Evolutionary conservation across 2,888 invertebrate species (phyloP), one percentile per base, ranked within the genome.

Genomic region (Sphaerophoria taeniata): DNA sequence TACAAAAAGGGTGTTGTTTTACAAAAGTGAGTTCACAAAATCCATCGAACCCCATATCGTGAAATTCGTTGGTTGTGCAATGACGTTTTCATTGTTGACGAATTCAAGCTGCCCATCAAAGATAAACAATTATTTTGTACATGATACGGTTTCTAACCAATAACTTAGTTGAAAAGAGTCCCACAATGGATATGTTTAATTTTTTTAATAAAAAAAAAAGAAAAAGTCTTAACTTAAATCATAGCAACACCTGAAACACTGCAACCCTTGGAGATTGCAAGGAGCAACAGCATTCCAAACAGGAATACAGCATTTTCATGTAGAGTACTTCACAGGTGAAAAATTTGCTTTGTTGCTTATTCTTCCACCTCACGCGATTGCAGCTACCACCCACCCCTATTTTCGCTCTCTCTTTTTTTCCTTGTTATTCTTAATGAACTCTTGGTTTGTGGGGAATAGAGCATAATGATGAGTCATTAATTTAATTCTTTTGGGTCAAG

Each of bases 401-500:
- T 24, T 24, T 24, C 24, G 1, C 24, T 24, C 24, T 24, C 24
- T 2, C 24, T 24, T 2, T 24, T 24, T 24, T 24, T 24, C 24
- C 24, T 24, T 24, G 24, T 24, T 24, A 24, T 24, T 24, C 24
- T 24, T 24, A 24, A 24, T 24, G 24, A 24, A 24, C 24, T 24
- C 24, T 24, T 24, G 2, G 24, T 43, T 43, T 43, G 6, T 9
- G 12, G 43, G 12, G 36, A 16, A 16, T 33, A 65, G 12, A 77
- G 61, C 82, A 69, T 51, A 73, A 77, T 43, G 69, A 82, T 82
- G 70, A 81, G 71, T 81, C 81, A 76, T 53, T 81, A 24, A 43
- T 71, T 65, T 58, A 72, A 56, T 43, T 43, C 67, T 70, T 75
- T 75, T 70, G 63, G 80, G 75, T 65, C 80, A 81, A 81, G 80